A percentile compares a stretch with the other conserved stretches of the same genome.
Conservation (phyloP, 2,113 vertebrate genomes). For the Semicossyphus pulcher region DNA sequence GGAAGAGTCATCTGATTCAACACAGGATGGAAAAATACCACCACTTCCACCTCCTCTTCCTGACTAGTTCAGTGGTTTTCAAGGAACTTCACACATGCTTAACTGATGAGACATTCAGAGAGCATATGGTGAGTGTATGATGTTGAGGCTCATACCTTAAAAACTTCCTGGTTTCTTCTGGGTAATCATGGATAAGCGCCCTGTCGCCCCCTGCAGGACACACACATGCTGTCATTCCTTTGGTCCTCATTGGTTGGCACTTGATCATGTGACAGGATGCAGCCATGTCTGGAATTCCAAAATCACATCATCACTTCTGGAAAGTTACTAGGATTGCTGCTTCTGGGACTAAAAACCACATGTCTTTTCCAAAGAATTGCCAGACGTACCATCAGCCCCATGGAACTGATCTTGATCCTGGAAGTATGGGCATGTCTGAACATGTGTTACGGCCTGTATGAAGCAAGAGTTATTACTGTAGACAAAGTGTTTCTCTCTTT, state of each 20-base stretch:
- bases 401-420: too few species aligned
- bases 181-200: background rate
- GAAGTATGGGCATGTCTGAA: background rate
- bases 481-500: too few species aligned
- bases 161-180: background rate
- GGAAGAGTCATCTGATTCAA: background rate
- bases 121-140: background rate
- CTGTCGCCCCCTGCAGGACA: constrained; percentile 8
- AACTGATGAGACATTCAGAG: background rate
- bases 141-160: background rate
- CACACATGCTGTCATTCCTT: background rate
- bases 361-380: background rate
- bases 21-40: background rate
- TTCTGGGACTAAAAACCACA: background rate
- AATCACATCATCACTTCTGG: constrained; percentile 37
- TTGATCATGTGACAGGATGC: constrained; percentile 21
- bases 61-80: background rate
- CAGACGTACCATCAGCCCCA: too few species aligned
- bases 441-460: background rate
- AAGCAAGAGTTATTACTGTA: background rate
- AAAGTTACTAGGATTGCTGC: constrained; percentile 45
- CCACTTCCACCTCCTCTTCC: fast-evolving
- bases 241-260: background rate
- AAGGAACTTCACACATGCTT: background rate
- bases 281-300: background rate